Conservation (phyloP, 2,113 vertebrate genomes). For the Tonatia bakeri region DNA sequence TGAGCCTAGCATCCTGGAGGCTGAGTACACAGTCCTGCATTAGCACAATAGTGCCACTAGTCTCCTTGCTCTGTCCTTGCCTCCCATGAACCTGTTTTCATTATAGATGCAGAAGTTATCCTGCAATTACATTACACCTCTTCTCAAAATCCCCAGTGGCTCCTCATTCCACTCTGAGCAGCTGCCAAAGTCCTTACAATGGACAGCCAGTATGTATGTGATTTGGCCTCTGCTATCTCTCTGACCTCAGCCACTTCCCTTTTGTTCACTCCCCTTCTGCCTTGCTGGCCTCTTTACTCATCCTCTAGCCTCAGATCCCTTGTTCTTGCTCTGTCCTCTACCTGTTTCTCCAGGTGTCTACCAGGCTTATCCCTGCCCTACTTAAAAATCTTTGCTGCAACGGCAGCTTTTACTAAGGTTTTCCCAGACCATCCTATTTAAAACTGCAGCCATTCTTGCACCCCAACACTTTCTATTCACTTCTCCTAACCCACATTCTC, state of each 20-base stretch:
- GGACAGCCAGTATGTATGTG: accelerated
- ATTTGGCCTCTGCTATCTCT: neutral
- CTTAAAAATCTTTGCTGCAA: neutral
- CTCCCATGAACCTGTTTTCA: neutral
- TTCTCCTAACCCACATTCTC: neutral
- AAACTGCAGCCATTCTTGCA: neutral
- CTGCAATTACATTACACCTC: neutral
- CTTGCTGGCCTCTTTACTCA: neutral
- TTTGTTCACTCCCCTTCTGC: neutral
- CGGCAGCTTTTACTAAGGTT: neutral
- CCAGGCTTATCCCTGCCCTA: neutral
- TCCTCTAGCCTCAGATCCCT: neutral
- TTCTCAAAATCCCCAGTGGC: neutral
- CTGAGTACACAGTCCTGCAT: neutral
- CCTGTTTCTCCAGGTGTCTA: neutral
- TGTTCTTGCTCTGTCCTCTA: neutral
- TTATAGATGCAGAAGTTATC: neutral
- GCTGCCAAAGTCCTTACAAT: neutral
- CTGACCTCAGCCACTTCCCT: neutral
- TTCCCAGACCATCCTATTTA: neutral
- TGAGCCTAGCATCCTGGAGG: neutral
- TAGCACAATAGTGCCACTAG: neutral
- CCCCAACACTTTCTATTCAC: neutral
- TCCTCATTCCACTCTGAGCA: neutral
- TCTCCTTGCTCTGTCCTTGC: neutral